Evolutionary conservation across 2,113 vertebrate genomes (phyloP).

Genomic region (Hiodon tergisus): DNA sequence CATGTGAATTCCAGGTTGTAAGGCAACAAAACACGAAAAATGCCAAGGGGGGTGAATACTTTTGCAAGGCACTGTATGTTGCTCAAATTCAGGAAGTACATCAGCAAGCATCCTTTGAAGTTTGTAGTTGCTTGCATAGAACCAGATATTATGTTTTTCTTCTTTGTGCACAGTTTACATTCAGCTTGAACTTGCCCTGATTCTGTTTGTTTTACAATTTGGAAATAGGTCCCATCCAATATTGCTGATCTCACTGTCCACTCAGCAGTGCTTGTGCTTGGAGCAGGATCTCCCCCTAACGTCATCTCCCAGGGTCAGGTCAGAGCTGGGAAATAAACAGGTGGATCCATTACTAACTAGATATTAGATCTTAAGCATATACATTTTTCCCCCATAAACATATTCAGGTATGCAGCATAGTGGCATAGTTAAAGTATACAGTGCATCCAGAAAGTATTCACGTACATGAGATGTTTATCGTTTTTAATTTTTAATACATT

Average conservation of each 20-base stretch:
- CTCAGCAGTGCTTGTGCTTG: background rate
- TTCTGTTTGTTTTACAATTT: background rate
- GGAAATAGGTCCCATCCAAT: constrained; percentile 4
- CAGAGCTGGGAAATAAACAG: background rate
- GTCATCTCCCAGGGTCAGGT: constrained; percentile 1
- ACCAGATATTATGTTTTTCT: constrained; percentile 12
- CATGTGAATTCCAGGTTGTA: too few relatives aligned
- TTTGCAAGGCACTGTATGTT: too few relatives aligned
- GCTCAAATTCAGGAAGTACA: constrained; percentile 10
- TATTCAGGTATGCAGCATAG: constrained; percentile 6
- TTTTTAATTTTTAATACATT: too few relatives aligned
- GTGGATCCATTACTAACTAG: background rate
- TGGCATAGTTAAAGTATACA: background rate
- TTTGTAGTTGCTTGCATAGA: background rate
- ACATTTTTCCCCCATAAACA: background rate
- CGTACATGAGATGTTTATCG: too few relatives aligned
- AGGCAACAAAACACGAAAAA: too few relatives aligned
- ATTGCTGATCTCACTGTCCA: constrained; percentile 1
- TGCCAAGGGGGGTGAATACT: too few relatives aligned
- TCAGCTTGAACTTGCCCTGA: constrained; percentile 1
- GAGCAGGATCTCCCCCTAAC: constrained; percentile 6
- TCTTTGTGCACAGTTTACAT: constrained; percentile 10
- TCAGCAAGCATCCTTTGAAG: constrained; percentile 19
- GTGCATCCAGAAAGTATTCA: too few relatives aligned
- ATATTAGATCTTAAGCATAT: constrained; percentile 6